Conservation (phyloP, 1,140 invertebrate genomes). For the Ruditapes philippinarum region DNA sequence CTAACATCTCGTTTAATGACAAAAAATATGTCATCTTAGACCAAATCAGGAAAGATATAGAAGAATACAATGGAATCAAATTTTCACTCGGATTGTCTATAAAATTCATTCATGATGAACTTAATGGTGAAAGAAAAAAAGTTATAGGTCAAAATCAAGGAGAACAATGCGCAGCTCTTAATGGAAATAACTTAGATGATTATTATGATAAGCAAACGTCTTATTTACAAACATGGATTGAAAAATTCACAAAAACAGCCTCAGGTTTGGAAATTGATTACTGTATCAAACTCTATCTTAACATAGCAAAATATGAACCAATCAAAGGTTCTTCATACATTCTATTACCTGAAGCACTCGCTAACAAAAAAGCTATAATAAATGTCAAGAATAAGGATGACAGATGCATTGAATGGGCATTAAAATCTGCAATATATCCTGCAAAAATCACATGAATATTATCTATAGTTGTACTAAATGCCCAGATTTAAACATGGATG, state of each 20-base stretch:
- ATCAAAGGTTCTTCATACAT: slow-evolving; percentile 23
- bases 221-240: neutral
- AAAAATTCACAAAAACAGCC: neutral
- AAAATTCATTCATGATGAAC: neutral
- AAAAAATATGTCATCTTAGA: neutral
- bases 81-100: neutral
- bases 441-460: neutral
- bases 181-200: neutral
- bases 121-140: neutral
- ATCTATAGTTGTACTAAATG: neutral
- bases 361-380: slow-evolving; percentile 54
- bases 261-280: neutral
- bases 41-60: neutral
- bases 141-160: neutral
- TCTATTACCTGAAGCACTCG: slow-evolving; percentile 7
- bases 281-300: neutral
- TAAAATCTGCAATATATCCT: slow-evolving; percentile 16
- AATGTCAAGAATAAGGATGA: slow-evolving; percentile 60
- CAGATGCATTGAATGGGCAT: slow-evolving; percentile 25
- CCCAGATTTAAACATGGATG: neutral
- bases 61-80: slow-evolving; percentile 10
- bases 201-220: neutral
- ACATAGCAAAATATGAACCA: slow-evolving; percentile 42
- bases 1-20: neutral
- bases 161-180: neutral